Conservation (phyloP, 2,797 vertebrate species). For the Anguilla marmorata region DNA sequence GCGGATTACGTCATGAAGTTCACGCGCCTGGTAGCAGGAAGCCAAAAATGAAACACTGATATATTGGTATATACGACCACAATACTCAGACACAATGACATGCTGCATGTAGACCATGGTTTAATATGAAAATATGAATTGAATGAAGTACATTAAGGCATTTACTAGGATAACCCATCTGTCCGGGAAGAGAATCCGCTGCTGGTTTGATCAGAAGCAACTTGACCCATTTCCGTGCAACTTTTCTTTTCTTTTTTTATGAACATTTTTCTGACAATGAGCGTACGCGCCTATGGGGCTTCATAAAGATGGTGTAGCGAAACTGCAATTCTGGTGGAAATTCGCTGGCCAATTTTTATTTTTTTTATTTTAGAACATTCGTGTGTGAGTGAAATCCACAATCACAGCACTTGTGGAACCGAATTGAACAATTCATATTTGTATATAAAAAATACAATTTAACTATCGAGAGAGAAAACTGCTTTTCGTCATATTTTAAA, state of each 20-base stretch:
- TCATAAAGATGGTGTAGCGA: not conserved
- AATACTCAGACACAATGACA: not conserved
- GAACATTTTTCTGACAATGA: not conserved
- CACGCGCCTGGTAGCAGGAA: not conserved
- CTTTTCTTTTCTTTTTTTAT: not conserved
- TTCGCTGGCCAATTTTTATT: not conserved
- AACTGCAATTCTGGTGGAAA: not conserved
- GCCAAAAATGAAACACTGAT: not conserved
- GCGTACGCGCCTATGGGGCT: not conserved
- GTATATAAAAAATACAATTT: not conserved
- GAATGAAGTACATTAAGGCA: not conserved
- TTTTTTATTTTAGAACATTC: not conserved
- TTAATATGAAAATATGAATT: not conserved
- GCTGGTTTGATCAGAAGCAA: not conserved
- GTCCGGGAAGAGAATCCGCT: not conserved
- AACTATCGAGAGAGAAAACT: not conserved
- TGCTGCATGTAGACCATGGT: not conserved
- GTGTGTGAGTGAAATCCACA: not conserved
- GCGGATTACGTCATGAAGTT: not conserved
- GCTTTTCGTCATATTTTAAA: not conserved
- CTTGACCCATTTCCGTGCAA: not conserved
- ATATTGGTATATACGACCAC: not conserved
- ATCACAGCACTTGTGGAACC: not conserved
- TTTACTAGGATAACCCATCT: not conserved
- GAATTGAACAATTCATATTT: not conserved